Base-by-base conservation (phyloP, 2,797 vertebrate species). In the Malurus splendens region DNA sequence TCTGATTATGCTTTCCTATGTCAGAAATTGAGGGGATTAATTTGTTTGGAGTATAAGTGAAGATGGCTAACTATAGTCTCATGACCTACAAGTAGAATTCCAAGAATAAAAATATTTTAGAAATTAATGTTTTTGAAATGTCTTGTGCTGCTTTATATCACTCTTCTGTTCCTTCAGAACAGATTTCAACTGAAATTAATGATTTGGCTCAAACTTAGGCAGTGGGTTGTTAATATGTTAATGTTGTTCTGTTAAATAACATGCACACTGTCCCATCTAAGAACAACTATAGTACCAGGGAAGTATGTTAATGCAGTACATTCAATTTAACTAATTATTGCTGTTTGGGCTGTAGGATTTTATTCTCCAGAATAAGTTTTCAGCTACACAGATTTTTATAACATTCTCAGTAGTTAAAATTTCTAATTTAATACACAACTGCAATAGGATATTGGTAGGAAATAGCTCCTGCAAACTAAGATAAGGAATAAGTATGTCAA, bases 381-480 rank as follows among this genome's bases (percentile, higher is more conserved):
- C 14, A 23, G 79, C 38, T 60, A 56, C 19, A 7, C 42, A 72
- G 82, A 83, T 78, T 92, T 89, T 86, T 30, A 30, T 61, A 90
- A 51, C 9, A 8, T 77, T 79, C 42, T 77, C 0, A 0, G n/a
- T 71, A 80, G 61, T 87, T 87, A 92, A 87, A 57, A 89, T 90
- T 81, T 47, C 54, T 85, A 59, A 66, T 82, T 88, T 88, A 88
- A 82, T 77, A 73, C 89, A 67, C 66, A 93, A 12, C 59, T 79
- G 72, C 78, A 89, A 41, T 81, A 81, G 52, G 78, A 55, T 45
- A 81, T 78, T 92, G 65, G 51, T 87, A 89, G 72, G 85, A 90
- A 92, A 73, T 72, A 89, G 76, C 82, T 56, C 70, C 70, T 81
- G 89, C 76, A 79, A 86, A 75, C 59, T 64, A 79, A 90, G 89